Evolutionary conservation across 2,888 invertebrate genomes (phyloP), one percentile per base, ranked within the genome.

Genomic region (Sussaba pulchella): DNA sequence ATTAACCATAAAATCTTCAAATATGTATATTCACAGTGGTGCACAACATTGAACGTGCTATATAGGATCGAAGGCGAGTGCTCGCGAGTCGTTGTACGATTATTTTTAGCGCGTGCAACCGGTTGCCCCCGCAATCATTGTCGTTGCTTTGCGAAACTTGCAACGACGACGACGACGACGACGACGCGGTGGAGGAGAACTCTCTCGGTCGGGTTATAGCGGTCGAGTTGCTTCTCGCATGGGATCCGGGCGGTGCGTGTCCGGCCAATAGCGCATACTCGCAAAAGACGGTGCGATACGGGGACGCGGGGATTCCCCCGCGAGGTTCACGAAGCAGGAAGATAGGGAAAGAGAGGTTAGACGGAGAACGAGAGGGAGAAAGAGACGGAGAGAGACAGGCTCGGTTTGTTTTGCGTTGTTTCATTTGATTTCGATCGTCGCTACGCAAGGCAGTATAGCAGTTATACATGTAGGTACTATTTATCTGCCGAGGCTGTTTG

Each of bases 71-170:
- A 26, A 61, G 39, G 36, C 57, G 50, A 63, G 71, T 45, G 26
- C 43, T 17, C 50, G 43, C 45, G 69, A 61, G 69, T 59, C 67
- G 69, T 43, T 57, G 66, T 66, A 66, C 78, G 77, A 81, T 82
- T 85, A 88, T 91, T 91, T 91, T 91, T 90, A 91, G 87, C 88
- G 86, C 85, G 83, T 87, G 88, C 91, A 91, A 91, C 91, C 91
- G 91, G 91, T 91, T 91, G 90, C 89, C 87, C 87, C 85, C 81
- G 89, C 85, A 89, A 91, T 91, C 91, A 91, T 91, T 91, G 91
- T 91, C 91, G 90, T 91, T 83, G 87, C 87, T 87, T 88, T 84
- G 89, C 89, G 85, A 89, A 89, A 89, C 87, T 84, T 78, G 82
- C 84, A 81, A 85, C 85, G 85, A 78, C 47, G 70, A 52, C 67